Base-by-base conservation (phyloP, 2,797 vertebrate species). In the Sarcophilus harrisii region DNA sequence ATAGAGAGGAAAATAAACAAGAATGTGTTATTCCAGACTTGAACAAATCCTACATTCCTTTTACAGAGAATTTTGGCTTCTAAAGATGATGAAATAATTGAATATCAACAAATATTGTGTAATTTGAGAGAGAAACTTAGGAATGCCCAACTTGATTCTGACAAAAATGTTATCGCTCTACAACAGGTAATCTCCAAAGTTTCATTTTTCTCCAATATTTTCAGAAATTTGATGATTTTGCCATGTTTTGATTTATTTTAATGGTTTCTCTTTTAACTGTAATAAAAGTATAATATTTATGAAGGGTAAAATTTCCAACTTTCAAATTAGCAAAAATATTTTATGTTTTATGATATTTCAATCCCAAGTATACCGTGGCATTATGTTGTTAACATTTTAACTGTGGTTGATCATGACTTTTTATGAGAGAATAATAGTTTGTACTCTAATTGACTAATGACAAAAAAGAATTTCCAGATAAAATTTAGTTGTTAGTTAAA, bases 51-150 rank as follows among this genome's bases (percentile, higher is more conserved):
- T 95, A 9, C 96, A 96, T 97, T 94, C 73, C 95, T 98, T 97
- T 98, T 98, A 62, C 95, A 99, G 99, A 98, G 97, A 98, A 99
- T 99, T 96, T 99, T 99, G 57, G 99, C 99, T 97, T 99, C 98
- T 58, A 99, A 99, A 98, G 99, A 99, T 93, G 98, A 99, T 38
- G 99, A 99, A 97, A 99, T 99, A 58, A 92, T 99, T 60, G 99
- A 99, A 52, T 99, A 99, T 98, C 99, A 99, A 98, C 99, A 99
- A 97, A 99, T 99, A 99, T 98, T 99, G 94, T 98, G 99, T 27
- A 99, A 99, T 87, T 98, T 99, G 95, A 99, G 98, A 97, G 99
- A 99, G 57, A 99, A 99, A 98, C 98, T 99, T 73, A 99, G 99
- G 94, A 98, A 99, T 57, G 98, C 98, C 14, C 99, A 99, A 94